Evolutionary conservation across 2,113 vertebrate genomes (phyloP).

Genomic region (Pycnonotus jocosus): DNA sequence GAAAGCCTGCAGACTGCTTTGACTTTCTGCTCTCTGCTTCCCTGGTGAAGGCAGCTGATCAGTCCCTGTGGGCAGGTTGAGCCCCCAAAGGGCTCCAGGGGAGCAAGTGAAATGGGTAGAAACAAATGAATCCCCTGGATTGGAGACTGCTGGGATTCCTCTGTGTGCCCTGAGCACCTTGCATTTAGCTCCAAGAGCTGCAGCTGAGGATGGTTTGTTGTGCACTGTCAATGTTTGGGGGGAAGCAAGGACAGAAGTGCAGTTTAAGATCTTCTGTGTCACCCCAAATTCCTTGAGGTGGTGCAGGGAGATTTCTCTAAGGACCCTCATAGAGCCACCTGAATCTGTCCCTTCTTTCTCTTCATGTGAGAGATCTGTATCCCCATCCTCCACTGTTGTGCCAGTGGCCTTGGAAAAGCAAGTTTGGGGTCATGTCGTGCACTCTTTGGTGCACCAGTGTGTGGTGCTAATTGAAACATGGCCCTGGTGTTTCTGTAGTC

Average conservation of each 20-base stretch:
- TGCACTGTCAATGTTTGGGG: background rate
- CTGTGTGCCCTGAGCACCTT: background rate
- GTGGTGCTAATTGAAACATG: background rate
- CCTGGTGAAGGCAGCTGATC: background rate
- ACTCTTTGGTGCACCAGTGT: background rate
- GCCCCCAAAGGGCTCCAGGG: background rate
- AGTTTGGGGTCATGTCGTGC: accelerated
- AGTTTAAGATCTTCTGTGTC: background rate
- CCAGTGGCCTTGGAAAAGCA: background rate
- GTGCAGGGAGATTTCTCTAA: background rate
- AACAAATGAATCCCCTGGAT: background rate
- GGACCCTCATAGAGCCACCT: background rate
- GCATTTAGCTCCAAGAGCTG: background rate
- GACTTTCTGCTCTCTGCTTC: background rate
- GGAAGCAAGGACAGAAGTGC: background rate
- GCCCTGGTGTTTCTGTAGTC: background rate
- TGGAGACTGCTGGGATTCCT: background rate
- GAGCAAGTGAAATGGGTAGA: background rate
- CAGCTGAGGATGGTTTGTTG: accelerated
- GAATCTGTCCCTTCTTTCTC: background rate
- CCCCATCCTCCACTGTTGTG: background rate
- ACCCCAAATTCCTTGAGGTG: background rate
- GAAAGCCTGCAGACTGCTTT: background rate
- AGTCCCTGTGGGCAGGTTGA: accelerated
- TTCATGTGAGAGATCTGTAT: background rate